Conservation (phyloP, 2,888 invertebrate species). For the Oegoconia quadripuncta region DNA sequence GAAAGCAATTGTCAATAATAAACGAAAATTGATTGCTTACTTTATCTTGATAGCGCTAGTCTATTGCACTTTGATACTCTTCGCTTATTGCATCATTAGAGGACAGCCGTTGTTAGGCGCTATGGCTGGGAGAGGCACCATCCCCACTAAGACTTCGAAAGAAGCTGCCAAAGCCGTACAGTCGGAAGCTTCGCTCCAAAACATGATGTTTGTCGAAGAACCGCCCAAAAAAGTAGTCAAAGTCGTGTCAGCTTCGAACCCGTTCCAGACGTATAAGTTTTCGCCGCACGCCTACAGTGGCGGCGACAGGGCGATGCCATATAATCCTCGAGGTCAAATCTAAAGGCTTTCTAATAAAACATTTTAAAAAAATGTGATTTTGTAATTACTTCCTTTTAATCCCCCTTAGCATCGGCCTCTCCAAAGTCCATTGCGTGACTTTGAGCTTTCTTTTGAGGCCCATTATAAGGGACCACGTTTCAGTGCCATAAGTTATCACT, state of each 20-base stretch:
- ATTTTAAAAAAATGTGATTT: constrained; percentile 13
- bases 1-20: constrained; percentile 40
- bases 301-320: constrained; percentile 15
- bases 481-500: too few relatives aligned
- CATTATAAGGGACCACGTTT: too few relatives aligned
- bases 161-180: constrained; percentile 18
- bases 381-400: too few relatives aligned
- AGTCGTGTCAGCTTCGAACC: constrained; percentile 58
- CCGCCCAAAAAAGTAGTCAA: constrained; percentile 55
- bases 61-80: constrained; percentile 45
- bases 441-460: too few relatives aligned
- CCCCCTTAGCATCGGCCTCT: too few relatives aligned
- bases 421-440: too few relatives aligned
- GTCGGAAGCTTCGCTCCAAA: constrained; percentile 39
- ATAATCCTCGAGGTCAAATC: constrained; percentile 26
- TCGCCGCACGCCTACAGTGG: constrained; percentile 33
- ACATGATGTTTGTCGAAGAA: constrained; percentile 52
- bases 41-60: constrained; percentile 32
- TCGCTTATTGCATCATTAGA: constrained; percentile 54
- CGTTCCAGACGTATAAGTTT: constrained; percentile 51
- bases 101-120: constrained; percentile 49
- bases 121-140: constrained; percentile 31
- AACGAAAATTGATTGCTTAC: constrained; percentile 46
- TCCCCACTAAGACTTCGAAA: constrained; percentile 19
- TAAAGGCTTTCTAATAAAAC: constrained; percentile 18